Percentiles rank a stretch among this genome's conserved stretches.
Evolutionary conservation across 2,797 vertebrate species (phyloP).

Genomic region (Oreochromis grahami): DNA sequence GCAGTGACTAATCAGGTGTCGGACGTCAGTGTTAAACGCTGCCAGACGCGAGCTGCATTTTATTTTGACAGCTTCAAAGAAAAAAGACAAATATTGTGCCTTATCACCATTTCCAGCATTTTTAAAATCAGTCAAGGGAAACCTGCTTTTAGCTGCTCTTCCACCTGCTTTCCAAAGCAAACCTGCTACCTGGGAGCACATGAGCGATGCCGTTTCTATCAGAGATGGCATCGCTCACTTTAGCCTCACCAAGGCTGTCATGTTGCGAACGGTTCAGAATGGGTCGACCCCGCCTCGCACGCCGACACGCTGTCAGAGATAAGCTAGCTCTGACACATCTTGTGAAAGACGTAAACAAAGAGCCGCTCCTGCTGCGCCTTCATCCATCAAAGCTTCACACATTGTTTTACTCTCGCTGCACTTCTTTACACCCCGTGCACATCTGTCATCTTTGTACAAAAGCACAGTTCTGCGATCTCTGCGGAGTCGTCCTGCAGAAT

Average conservation of each 20-base stretch:
- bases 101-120: neutral
- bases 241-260: neutral
- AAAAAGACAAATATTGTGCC: neutral
- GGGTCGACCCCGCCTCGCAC: neutral
- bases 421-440: slow-evolving; percentile 11
- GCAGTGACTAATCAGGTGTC: neutral
- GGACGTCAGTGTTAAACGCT: neutral
- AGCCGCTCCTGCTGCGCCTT: neutral
- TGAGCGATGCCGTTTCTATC: neutral
- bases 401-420: slow-evolving; percentile 10
- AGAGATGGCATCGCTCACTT: slow-evolving; percentile 6
- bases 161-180: neutral
- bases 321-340: slow-evolving; percentile 25
- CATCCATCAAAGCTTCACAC: slow-evolving; percentile 46
- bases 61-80: neutral
- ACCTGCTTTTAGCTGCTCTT: neutral
- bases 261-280: slow-evolving; percentile 11
- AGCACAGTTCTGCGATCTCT: slow-evolving; percentile 22
- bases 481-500: slow-evolving; percentile 12
- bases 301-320: slow-evolving; percentile 16
- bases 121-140: neutral
- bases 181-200: neutral
- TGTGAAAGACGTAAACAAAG: slow-evolving; percentile 40
- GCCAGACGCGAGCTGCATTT: neutral
- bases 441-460: slow-evolving; percentile 25